Evolutionary conservation across 2,797 vertebrate genomes (phyloP), one percentile per base, ranked within the genome.

Genomic region (Crax fasciolata): DNA sequence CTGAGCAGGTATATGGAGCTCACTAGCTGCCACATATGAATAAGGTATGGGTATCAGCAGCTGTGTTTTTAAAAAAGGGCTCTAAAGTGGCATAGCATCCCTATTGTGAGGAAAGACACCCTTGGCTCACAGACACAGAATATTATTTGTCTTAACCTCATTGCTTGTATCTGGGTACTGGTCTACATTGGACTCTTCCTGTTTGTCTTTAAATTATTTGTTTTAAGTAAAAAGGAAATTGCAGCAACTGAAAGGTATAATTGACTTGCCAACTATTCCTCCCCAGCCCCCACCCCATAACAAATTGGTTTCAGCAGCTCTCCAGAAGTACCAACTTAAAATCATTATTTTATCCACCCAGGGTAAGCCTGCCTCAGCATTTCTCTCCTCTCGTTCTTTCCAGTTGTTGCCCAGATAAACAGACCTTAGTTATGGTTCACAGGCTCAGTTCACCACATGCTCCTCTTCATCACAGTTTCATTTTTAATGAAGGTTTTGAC

Each of bases 401-500:
- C 79, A 86, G 3, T 43, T 43, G 44, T 21, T 88, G 48, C 68
- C 59, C 48, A 92, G 72, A 91, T 70, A 96, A 93, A 93, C 65
- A 92, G 70, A 63, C 73, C 55, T 89, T 94, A 77, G 94, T 57
- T 85, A 62, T 52, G 86, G 89, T 89, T 91, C 91, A 94, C 61
- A 91, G 93, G 35, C 55, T 55, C 82, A 52, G 38, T 85, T 79
- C 95, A 75, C 57, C 85, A 89, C 92, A 77, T 1, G 1, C 63
- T 92, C 38, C 61, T 91, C 83, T 87, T 83, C 89, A 89, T 94
- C 78, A 52, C 10, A 74, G 67, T 70, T 94, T 95, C 80, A 86
- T 88, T 93, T 90, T 78, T 41, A 94, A 94, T 71, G 90, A 92
- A 93, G 86, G 35, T 66, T 96, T 95, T 21, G 30, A 89, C 78